A percentile compares a stretch with the other conserved stretches of the same genome.
phyloP scores from a whole-genome alignment of 1,140 invertebrate genomes.

The Drosophila biarmipes region DNA sequence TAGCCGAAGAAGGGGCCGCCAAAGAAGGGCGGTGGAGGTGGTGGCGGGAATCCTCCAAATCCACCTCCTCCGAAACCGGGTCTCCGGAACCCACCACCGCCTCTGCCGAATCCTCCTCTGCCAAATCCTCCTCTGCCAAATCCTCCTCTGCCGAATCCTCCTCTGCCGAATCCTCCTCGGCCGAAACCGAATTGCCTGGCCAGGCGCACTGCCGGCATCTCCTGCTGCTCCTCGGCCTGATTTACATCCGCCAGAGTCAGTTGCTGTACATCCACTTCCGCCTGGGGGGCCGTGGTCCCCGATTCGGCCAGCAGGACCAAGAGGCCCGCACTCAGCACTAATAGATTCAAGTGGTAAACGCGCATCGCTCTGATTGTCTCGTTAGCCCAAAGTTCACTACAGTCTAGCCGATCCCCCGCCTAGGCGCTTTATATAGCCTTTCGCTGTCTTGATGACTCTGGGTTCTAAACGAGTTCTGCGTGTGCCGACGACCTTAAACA shows the following conservation, averaged over 20 bases:
- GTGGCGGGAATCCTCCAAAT: conserved; percentile 27
- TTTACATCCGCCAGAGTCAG: conserved; percentile 76
- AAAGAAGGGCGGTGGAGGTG: conserved; percentile 45
- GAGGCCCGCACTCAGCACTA: conserved; percentile 66
- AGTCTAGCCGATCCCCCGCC: conserved; percentile 16
- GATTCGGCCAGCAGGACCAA: conserved; percentile 39
- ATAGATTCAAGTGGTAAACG: conserved; percentile 60
- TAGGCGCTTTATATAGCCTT: conserved; percentile 59
- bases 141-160: conserved; percentile 4
- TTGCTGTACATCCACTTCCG: conserved; percentile 66
- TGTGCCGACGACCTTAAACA: conserved; percentile 63
- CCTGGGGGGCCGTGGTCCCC: conserved; percentile 10
- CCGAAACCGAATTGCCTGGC: conserved; percentile 57
- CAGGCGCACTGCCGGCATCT: conserved; percentile 59
- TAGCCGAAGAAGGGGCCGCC: conserved; percentile 51
- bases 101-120: conserved; percentile 8
- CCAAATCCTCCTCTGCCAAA: not conserved
- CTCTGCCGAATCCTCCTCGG: conserved; percentile 17
- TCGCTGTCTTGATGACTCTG: conserved; percentile 2
- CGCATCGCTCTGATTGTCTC: conserved; percentile 51
- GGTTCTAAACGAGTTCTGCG: conserved; percentile 67
- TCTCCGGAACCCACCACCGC: conserved; percentile 8
- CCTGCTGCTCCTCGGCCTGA: conserved; percentile 63
- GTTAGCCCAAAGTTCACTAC: conserved; percentile 14
- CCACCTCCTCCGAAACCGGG: too few species aligned